Evolutionary conservation across 2,113 vertebrate species (phyloP), one percentile per base, ranked within the genome.

Genomic region (Mobula hypostoma): DNA sequence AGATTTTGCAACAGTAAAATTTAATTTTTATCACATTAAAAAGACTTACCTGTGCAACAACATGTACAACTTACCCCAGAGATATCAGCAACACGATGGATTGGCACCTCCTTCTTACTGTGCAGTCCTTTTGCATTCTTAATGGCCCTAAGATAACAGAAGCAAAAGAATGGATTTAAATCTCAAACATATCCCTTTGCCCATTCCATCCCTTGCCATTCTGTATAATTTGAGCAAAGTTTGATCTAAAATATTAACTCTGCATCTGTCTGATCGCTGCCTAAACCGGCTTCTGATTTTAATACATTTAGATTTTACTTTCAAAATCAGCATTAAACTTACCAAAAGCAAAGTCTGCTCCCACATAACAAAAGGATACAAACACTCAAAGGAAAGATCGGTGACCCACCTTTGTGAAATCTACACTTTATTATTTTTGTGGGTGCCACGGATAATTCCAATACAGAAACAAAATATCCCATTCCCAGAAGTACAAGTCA

Each of bases 21-120:
- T n/a, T 15, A 61, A n/a, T 14, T 90, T 90, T 3, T 19, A 14
- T 15, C 85, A 88, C 29, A 29, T 88, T 66, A 66, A 19, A 85
- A 85, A 85, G 11, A 27, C 56, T n/a, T 14, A 1, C 7, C 21
- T 66, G 85, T 32, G 27, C n/a, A 32, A 32, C n/a, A 79, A 11
- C 5, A n/a, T 94, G 94, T 94, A 95, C 19, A 90, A 95, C 99
- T 96, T 96, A 99, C 99, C 96, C 99, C 98, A 11, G 99, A 99
- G 95, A 99, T 99, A 95, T 99, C 99, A 12, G 98, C 98, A 6
- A 99, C 99, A 94, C 98, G 97, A 96, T 99, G 99, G 94, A 99
- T 99, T 0, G 99, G 98, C 94, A 99, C 97, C 96, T 99, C 99
- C 96, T 99, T 99, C 97, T 99, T 99, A 97, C 99, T 99, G 96